Evolutionary conservation across 2,113 vertebrate species (phyloP), one percentile per base, ranked within the genome.

Genomic region (Chaetodon auriga): DNA sequence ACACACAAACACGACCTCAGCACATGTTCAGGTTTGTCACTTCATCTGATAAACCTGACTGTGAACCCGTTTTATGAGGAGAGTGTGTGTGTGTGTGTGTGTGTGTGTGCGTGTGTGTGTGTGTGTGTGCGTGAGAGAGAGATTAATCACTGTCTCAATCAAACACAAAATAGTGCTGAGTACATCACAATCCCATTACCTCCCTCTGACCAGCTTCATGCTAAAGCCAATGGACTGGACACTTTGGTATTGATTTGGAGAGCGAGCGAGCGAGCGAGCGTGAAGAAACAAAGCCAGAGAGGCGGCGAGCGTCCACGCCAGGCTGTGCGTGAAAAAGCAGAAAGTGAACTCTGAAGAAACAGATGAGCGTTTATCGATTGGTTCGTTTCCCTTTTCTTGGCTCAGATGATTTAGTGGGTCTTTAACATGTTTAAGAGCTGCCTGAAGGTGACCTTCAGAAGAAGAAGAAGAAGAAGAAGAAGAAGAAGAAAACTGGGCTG

Each of bases 341-440:
- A 81, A 68, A 69, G 78, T 68, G 61, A 79, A 76, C 53, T 69
- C 41, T 75, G 62, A 80, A 84, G 64, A 84, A 87, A 84, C 49
- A 83, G 81, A 68, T 80, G 74, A 84, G 74, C 45, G 61, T 77
- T 87, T 72, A 91, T 92, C 14, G 84, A 90, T 90, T 81, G n/a
- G 63, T 77, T 83, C 61, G 84, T 89, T 89, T 85, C 62, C 68
- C 21, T 21, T 46, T 72, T 71, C 69, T 70, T 60, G 21, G 38
- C 78, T 21, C 35, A 23, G 61, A 72, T 83, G 90, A 92, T 87
- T 91, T 82, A 91, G 60, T 35, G 82, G 36, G 11, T 65, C 60
- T 77, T 87, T 65, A 85, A 81, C 51, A 79, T 74, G 23, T 75
- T 84, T 54, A 60, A 81, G 53, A 66, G 68, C 19, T 7, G 49